Conservation (phyloP, 2,113 vertebrate species). For the Ailuropoda melanoleuca region DNA sequence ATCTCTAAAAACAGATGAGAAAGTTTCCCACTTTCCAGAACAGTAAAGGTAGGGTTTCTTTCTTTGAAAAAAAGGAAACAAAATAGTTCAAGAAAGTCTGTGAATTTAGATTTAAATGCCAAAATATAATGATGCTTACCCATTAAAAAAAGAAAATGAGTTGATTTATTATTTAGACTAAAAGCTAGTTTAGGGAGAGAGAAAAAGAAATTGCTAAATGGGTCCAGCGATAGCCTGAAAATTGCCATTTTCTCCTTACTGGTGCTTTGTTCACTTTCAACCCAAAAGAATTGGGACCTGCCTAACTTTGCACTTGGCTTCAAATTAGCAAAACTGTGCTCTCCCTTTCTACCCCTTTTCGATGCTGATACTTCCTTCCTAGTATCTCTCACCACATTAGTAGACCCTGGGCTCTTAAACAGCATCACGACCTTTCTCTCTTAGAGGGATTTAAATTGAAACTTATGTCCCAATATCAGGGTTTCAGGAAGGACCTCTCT, state of each 20-base stretch:
- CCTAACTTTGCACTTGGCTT: background rate
- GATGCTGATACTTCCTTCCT: background rate
- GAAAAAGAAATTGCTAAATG: background rate
- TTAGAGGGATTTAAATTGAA: background rate
- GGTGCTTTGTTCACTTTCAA: background rate
- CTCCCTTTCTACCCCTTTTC: background rate
- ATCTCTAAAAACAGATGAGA: background rate
- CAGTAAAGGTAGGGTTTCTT: background rate
- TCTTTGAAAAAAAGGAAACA: background rate
- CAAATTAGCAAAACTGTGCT: background rate
- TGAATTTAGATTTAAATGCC: background rate
- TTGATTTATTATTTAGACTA: background rate
- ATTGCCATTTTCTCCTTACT: background rate
- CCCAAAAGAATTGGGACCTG: background rate
- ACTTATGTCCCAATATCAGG: background rate
- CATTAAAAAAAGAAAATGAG: background rate
- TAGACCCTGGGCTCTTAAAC: background rate
- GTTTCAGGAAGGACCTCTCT: background rate
- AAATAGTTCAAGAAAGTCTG: background rate
- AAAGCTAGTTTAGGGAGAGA: background rate
- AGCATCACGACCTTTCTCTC: background rate
- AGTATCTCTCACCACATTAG: background rate
- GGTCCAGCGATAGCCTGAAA: too few relatives aligned
- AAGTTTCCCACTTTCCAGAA: background rate
- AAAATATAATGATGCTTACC: background rate